Conservation (phyloP, 2,113 vertebrate species). For the Cavia porcellus region DNA sequence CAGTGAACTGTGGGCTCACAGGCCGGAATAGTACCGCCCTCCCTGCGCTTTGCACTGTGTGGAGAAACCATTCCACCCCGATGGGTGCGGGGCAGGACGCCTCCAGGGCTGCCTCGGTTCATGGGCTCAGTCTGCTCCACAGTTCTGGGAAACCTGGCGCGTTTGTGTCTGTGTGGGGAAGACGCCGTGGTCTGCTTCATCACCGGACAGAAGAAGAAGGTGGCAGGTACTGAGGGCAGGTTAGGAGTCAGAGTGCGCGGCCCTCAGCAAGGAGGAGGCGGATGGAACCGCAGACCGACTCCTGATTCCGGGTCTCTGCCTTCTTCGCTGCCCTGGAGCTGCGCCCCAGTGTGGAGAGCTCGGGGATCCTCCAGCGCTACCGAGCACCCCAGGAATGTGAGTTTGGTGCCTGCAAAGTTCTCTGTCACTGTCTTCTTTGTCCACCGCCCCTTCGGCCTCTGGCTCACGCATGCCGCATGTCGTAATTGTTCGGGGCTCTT, state of each 20-base stretch:
- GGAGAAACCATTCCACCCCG: not conserved
- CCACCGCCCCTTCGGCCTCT: too few species aligned
- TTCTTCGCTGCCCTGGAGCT: not conserved
- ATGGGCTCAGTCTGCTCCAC: not conserved
- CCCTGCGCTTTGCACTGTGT: too few species aligned
- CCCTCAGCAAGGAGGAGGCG: not conserved
- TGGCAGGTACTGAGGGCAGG: too few species aligned
- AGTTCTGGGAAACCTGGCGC: not conserved
- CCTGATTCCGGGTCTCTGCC: not conserved
- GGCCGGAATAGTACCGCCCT: not conserved
- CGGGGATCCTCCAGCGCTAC: too few species aligned
- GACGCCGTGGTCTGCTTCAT: not conserved
- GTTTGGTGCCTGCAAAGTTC: not conserved
- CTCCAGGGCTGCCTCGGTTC: too few species aligned
- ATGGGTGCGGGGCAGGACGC: accelerated
- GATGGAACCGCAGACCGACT: accelerated
- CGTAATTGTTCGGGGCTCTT: too few species aligned
- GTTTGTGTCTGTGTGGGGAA: not conserved
- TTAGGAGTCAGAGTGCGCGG: too few species aligned
- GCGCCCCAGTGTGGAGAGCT: accelerated
- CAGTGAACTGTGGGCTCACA: too few species aligned
- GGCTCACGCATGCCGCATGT: accelerated
- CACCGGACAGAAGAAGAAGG: not conserved
- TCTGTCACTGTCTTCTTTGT: not conserved
- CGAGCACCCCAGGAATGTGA: not conserved